Evolutionary conservation across 1,140 invertebrate genomes (phyloP).

Genomic region (Wasmannia auropunctata): DNA sequence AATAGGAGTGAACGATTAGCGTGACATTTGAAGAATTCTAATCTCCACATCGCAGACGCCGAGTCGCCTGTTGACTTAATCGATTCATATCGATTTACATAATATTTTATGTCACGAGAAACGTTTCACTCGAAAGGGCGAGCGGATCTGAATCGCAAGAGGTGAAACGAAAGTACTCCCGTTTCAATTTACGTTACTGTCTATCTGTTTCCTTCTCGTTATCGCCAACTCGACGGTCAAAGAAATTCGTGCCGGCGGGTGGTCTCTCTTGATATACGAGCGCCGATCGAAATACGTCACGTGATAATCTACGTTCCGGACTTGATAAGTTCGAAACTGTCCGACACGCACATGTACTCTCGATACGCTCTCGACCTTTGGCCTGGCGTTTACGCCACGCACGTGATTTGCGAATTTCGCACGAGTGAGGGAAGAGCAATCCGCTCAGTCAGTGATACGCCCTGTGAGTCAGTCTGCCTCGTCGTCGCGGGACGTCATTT

Average conservation of each 20-base stretch:
- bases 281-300: neutral
- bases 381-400: neutral
- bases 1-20: neutral
- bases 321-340: conserved; percentile 13
- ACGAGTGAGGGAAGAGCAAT: neutral
- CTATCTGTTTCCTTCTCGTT: neutral
- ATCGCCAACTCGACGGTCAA: neutral
- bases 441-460: neutral
- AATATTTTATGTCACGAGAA: neutral
- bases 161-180: neutral
- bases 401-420: conserved; percentile 39
- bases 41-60: neutral
- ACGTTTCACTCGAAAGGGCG: neutral
- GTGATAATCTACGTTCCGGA: neutral
- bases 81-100: neutral
- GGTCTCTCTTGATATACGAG: neutral
- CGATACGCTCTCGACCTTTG: conserved; percentile 4
- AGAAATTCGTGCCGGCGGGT: neutral
- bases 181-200: neutral
- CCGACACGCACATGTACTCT: neutral
- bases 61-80: neutral
- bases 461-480: conserved; percentile 11
- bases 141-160: neutral
- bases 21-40: neutral
- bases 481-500: neutral